Base-by-base conservation (phyloP, 2,888 invertebrate genomes). In the Lapara coniferarum region DNA sequence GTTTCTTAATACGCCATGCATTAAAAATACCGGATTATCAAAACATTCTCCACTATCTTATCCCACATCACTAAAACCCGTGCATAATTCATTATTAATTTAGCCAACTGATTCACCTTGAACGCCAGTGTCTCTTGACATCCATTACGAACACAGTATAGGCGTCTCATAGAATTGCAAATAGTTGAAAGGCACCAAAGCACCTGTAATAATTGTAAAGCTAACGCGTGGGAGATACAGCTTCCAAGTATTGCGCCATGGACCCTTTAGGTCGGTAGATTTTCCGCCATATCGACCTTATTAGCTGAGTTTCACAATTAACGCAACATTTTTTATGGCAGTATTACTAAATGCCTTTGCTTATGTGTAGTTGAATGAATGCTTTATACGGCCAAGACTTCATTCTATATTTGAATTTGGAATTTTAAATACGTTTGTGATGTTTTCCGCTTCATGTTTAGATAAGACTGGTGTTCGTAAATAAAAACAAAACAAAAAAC, bases 91-190 rank as follows among this genome's bases (percentile, higher is more conserved):
- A 63, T 46, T 49, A 63, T 19, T 46, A 46, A 63, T 49, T 49
- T 49, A 13, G 37, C 13, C 14, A 12, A 25, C 63, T 19, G 13
- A 63, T 49, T 49, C 49, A 63, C 63, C 63, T 63, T 63, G 63
- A 63, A 19, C 10, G 49, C 49, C 57, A 14, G 16, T 25, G 25
- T 37, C 30, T 57, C 25, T 14, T 14, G 10, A 46, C 44, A 46
- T 46, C 63, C 44, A 69, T 67, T 66, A 69, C 57, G 52, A 69
- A 37, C n/a, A 51, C 51, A 57, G 44, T 68, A 67, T 56, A 55
- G 67, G 69, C 57, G 68, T 58, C 74, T 75, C 57, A 72, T 75
- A 73, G 75, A 78, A 71, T 77, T 75, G 76, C 75, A 72, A 77
- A 78, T 77, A 74, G 72, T 75, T 68, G 75, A 78, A 77, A 75